Evolutionary conservation across 2,888 invertebrate genomes (phyloP), one percentile per base, ranked within the genome.

Genomic region (Proisotoma minuta): DNA sequence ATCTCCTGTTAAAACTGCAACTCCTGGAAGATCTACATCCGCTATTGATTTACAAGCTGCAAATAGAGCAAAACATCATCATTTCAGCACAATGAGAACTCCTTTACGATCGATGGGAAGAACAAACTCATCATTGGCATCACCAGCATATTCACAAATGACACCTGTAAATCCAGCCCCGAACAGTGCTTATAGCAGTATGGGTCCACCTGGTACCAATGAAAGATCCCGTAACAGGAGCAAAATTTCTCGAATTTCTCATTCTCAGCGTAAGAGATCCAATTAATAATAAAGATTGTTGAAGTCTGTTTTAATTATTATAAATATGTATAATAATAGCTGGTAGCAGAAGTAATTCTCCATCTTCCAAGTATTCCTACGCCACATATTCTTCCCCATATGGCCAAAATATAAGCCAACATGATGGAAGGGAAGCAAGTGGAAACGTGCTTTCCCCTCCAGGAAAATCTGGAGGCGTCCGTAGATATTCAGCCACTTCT

Each of bases 21-120:
- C 75, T 62, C 74, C 75, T 48, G 75, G 78, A 68, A 79, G 95
- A 71, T 94, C 95, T 57, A 90, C 90, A 76, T 95, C 94, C 58
- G 96, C 95, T 48, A 89, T 95, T 75, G 96, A 97, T 82, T 84
- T 93, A 71, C 91, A 91, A 76, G 92, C 93, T 34, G 93, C 88
- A 29, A 90, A 91, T 78, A 82, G 94, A 50, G 94, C 93, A 34
- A 87, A 88, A 74, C 66, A 74, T 66, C 68, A 71, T 57, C 71
- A 73, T 57, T 72, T 72, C 59, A 71, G 69, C 59, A 71, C 71
- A 40, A 59, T 47, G 57, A 50, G 65, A 43, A 62, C 63, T 15
- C 68, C 70, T 18, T 59, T 70, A 26, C 52, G 66, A 10, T 63
- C 63, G 39, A 71, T 73, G 68, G 73, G 71, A 34, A 65, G 73